Base-by-base conservation (phyloP, 2,888 invertebrate genomes). In the Smittia sp. region DNA sequence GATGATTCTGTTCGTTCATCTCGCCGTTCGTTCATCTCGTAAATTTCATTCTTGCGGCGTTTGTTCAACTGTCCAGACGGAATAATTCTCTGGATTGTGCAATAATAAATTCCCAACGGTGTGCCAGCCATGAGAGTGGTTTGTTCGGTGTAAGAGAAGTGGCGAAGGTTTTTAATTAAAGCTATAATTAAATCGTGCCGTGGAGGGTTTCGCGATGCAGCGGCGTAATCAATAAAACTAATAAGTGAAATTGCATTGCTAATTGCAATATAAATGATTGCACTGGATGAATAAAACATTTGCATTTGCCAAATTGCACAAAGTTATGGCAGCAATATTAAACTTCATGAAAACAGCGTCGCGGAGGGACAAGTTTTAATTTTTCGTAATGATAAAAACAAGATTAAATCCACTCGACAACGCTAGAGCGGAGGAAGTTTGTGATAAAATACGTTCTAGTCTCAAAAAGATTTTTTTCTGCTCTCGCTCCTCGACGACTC, bases 11-110 rank as follows among this genome's bases (percentile, higher is more conserved):
- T 46, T 46, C 46, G 15, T 32, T 32, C n/a, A n/a, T n/a, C n/a
- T n/a, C n/a, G n/a, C 15, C n/a, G n/a, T 46, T 46, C 46, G 15
- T 32, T 32, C 46, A 46, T 46, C 46, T 46, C 46, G 46, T 46
- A 46, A 58, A 58, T 22, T 58, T 58, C 58, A 58, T 58, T 58
- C 58, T 58, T 58, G 22, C 58, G 58, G 22, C 58, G 18, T 7
- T 18, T 22, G 58, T 58, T 18, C 22, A 22, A 22, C 22, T 4
- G 58, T 22, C 18, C 58, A 58, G 58, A 58, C 58, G 58, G 18
- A 22, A 58, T 58, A 58, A 58, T 2, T 46, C 3, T 11, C 15
- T 46, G 11, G 15, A 58, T 20, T 58, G 58, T 58, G 18, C 18
- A 58, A 22, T 6, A 18, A 18, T 22, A 58, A 18, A 58, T 58